phyloP scores from a whole-genome alignment of 2,888 invertebrate genomes.

The Apamea anceps region DNA sequence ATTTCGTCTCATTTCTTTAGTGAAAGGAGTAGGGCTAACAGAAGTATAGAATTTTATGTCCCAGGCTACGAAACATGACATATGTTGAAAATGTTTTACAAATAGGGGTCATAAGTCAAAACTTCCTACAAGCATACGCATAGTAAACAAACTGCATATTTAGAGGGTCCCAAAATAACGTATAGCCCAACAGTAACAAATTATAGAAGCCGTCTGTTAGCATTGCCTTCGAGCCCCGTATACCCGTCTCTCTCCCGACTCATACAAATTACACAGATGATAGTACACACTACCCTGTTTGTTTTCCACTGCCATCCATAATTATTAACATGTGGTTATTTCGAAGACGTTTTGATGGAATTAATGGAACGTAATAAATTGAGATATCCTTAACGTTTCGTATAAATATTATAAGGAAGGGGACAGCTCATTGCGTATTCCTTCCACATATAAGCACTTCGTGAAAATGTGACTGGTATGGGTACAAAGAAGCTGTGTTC shows the following conservation, averaged over 20 bases:
- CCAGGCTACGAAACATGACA: neutral
- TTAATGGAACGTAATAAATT: slow-evolving; percentile 81
- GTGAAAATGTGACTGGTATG: slow-evolving; percentile 79
- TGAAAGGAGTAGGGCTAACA: no score
- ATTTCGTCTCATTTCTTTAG: neutral
- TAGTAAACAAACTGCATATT: slow-evolving; percentile 18
- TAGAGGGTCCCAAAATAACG: slow-evolving; percentile 17
- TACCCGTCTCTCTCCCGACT: slow-evolving; percentile 17
- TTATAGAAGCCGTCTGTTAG: slow-evolving; percentile 43
- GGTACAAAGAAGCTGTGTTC: slow-evolving; percentile 69
- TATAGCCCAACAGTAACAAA: slow-evolving; percentile 31
- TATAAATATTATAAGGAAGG: slow-evolving; percentile 78
- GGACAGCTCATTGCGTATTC: slow-evolving; percentile 82
- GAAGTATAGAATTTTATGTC: neutral
- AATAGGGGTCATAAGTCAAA: neutral
- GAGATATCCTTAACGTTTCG: slow-evolving; percentile 78
- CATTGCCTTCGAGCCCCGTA: slow-evolving; percentile 26
- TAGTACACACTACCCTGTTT: slow-evolving; percentile 25
- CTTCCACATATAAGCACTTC: slow-evolving; percentile 79
- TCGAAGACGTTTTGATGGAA: slow-evolving; percentile 54
- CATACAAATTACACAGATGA: slow-evolving; percentile 42
- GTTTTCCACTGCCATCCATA: slow-evolving; percentile 24
- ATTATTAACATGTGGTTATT: slow-evolving; percentile 53
- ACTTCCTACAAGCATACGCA: neutral
- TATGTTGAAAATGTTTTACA: neutral